Evolutionary conservation across 2,113 vertebrate species (phyloP).

Genomic region (human (Homo sapiens)): DNA sequence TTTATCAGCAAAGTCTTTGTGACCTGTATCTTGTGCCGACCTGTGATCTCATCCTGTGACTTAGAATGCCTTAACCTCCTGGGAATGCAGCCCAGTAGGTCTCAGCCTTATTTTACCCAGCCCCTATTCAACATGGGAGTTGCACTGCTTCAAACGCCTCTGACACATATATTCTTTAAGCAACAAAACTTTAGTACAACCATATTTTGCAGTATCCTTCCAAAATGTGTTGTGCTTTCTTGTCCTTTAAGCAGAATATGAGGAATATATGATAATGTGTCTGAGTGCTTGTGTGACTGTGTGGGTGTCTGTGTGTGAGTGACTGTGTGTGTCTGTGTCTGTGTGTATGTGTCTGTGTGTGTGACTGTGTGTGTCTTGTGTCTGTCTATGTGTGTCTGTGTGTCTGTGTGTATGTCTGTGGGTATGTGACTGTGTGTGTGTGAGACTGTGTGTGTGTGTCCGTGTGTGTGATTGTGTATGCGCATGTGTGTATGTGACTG

Average conservation of each 20-base stretch:
- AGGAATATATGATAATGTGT: fast-evolving
- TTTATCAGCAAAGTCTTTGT: too few species aligned
- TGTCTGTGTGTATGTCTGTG: too few species aligned
- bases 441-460: neutral
- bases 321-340: neutral
- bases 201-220: neutral
- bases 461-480: neutral
- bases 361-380: neutral
- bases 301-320: neutral
- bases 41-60: too few species aligned
- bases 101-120: too few species aligned
- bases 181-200: neutral
- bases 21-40: too few species aligned
- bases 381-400: neutral
- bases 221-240: neutral
- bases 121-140: too few species aligned
- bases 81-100: too few species aligned
- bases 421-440: neutral
- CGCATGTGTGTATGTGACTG: too few species aligned
- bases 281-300: fast-evolving
- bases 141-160: too few species aligned
- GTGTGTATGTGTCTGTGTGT: neutral
- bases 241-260: neutral
- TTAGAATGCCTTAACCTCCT: too few species aligned
- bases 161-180: neutral